Evolutionary conservation across 2,888 invertebrate genomes (phyloP).

Genomic region (Andrena chrysosceles): DNA sequence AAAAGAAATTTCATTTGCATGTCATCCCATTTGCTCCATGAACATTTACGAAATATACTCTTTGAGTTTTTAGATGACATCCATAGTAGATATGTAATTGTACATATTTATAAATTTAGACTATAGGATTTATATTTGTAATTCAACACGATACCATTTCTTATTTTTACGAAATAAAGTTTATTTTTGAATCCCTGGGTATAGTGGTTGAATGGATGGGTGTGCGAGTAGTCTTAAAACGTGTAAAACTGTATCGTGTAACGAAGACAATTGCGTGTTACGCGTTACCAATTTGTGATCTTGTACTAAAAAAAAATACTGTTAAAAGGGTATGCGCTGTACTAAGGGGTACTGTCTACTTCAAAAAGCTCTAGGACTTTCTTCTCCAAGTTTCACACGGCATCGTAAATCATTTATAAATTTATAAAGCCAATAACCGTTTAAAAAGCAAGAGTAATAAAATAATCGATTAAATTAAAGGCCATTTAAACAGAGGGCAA

Average conservation of each 20-base stretch:
- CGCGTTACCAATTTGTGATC: constrained; percentile 69
- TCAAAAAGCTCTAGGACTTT: constrained; percentile 37
- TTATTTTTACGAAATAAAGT: constrained; percentile 83
- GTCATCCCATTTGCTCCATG: constrained; percentile 79
- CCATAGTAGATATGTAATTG: constrained; percentile 79
- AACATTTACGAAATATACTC: constrained; percentile 71
- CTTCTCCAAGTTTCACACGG: constrained; percentile 34
- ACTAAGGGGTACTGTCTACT: constrained; percentile 47
- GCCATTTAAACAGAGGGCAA: constrained; percentile 29
- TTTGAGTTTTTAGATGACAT: constrained; percentile 74
- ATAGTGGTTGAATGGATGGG: constrained; percentile 75
- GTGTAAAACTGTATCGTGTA: constrained; percentile 63
- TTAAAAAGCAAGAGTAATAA: constrained; percentile 22
- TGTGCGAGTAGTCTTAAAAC: constrained; percentile 70
- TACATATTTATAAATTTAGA: constrained; percentile 83
- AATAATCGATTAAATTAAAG: constrained; percentile 30
- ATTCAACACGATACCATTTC: constrained; percentile 81
- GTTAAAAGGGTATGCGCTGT: constrained; percentile 49
- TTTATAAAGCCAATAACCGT: constrained; percentile 45
- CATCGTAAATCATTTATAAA: constrained; percentile 53
- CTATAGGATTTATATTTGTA: constrained; percentile 82
- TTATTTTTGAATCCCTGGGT: constrained; percentile 80
- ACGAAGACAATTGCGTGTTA: constrained; percentile 58
- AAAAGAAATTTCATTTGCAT: constrained; percentile 27
- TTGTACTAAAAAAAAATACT: constrained; percentile 59